Conservation (phyloP, 1,140 invertebrate species). For the Mylabris phalerata region DNA sequence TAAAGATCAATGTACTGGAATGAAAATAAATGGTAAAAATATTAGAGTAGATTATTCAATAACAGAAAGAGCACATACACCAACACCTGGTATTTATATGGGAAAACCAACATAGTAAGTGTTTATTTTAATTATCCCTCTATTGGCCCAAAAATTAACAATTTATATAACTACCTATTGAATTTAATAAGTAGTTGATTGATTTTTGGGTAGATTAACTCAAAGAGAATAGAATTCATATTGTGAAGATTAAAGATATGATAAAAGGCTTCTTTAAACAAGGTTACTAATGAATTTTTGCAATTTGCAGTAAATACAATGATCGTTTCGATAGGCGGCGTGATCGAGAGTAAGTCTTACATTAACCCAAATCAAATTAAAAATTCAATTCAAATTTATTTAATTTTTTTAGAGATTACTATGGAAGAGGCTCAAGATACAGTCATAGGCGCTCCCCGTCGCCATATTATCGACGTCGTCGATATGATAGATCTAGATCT, state of each 20-base stretch:
- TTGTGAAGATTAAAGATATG: constrained; percentile 21
- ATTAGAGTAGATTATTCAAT: constrained; percentile 97
- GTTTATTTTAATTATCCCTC: constrained; percentile 5
- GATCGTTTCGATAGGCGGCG: constrained; percentile 33
- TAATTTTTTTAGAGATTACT: constrained; percentile 22
- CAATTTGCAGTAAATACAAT: constrained; percentile 23
- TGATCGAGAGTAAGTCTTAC: constrained; percentile 46
- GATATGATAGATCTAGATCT: constrained; percentile 66
- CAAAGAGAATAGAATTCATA: constrained; percentile 22
- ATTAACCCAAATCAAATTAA: no score
- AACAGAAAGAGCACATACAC: constrained; percentile 93
- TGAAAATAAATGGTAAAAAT: constrained; percentile 87
- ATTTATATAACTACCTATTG: background rate
- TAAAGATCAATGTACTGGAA: constrained; percentile 87
- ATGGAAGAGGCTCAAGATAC: constrained; percentile 36
- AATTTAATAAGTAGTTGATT: background rate
- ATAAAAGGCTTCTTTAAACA: constrained; percentile 34
- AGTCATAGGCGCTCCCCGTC: constrained; percentile 42
- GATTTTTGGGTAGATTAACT: background rate
- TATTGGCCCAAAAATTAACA: background rate
- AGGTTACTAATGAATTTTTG: constrained; percentile 10
- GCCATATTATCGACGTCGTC: constrained; percentile 49
- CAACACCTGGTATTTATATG: constrained; percentile 97
- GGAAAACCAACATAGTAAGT: constrained; percentile 77
- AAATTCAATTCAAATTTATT: no score